Base-by-base conservation (phyloP, 30 jellyfish, hydroid and myxozoan genomes). In the Phacellophora camtschatica region DNA sequence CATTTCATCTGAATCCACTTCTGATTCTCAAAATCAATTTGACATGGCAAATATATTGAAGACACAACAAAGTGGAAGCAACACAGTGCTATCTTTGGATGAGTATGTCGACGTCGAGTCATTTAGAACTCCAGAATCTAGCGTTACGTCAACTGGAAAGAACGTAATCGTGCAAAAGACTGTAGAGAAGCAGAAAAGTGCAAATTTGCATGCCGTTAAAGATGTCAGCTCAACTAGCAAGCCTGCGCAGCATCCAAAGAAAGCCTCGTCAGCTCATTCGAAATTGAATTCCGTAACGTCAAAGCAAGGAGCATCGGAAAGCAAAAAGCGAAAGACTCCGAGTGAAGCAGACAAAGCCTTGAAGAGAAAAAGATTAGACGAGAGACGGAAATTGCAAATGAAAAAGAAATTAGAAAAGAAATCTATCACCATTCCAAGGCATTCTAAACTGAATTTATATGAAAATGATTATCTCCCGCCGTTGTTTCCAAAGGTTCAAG, bases 321-420 rank as follows among this genome's bases (percentile, higher is more conserved):
- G 50, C 13, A 80, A 80, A 28, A 80, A 80, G 64, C 77, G 91
- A 18, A 80, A 80, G 77, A 22, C 76, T 3, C 37, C 86, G 24
- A 8, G 58, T 5, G 91, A 80, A 13, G 81, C 48, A 15, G 86
- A 82, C 30, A 82, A 82, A 31, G 66, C 39, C 3, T 6, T 49
- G 53, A 82, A 71, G 63, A 82, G 59, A 50, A 72, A 68, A 53
- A 82, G 70, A 56, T 61, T 61, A 1, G 94, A 82, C 6, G 94
- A 82, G 19, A 82, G 57, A 66, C 55, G 80, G 16, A 82, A 58
- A 61, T 58, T 31, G 51, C 39, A 58, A 58, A 55, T 24, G 27
- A 58, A 69, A 25, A 55, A 42, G 82, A 82, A 67, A 15, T 2
- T 39, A 1, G 74, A 82, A 36, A 82, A 67, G 27, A 33, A 64